These are phyloP conservation scores for Microcebus lehilahytsara DNA, from an alignment of 2,113 vertebrate species.

Conservation along the genomic window DNA sequence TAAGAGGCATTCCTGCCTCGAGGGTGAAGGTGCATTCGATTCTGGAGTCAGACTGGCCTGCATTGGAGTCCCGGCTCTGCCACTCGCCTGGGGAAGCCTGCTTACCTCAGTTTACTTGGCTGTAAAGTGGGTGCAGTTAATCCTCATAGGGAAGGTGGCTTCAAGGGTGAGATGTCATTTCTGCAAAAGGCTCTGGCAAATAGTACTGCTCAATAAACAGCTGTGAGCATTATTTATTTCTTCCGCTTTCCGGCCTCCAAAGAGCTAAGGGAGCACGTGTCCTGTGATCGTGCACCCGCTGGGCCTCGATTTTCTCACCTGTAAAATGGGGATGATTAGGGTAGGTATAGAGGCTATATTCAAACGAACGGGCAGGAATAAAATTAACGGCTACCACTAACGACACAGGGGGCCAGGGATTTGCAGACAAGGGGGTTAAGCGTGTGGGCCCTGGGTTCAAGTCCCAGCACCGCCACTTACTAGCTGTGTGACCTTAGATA, in stretches of 20 bases:
- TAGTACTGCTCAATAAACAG: not conserved
- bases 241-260: not conserved
- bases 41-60: not conserved
- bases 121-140: not conserved
- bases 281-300: not conserved
- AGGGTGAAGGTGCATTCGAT: not conserved
- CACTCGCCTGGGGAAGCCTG: not conserved
- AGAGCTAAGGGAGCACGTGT: not conserved
- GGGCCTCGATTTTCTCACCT: not conserved
- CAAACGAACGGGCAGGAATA: not conserved
- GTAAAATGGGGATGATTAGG: not conserved
- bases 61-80: not conserved
- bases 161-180: accelerated
- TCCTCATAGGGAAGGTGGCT: not conserved
- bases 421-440: not conserved
- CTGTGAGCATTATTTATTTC: not conserved
- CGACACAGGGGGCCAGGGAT: not conserved
- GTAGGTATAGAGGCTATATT: not conserved
- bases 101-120: not conserved
- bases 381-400: not conserved
- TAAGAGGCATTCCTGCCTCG: not conserved
- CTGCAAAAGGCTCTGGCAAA: not conserved
- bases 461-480: not conserved
- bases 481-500: not conserved
- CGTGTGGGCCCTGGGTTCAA: not conserved